phyloP scores from a whole-genome alignment of 1,140 invertebrate species.

The Zaprionus capensis region DNA sequence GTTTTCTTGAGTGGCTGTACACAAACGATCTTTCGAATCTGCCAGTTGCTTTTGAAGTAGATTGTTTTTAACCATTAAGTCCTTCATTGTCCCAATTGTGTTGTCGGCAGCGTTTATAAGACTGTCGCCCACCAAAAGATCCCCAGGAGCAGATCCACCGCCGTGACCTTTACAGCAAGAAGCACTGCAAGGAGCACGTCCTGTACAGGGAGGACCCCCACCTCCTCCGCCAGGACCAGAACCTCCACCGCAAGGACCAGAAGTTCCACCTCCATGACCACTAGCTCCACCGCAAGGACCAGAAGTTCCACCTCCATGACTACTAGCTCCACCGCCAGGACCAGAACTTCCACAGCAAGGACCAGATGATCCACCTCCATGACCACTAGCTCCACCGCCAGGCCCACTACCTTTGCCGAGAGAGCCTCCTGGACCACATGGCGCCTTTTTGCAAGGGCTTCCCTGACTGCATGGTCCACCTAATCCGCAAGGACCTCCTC shows the following conservation, averaged over 20 bases:
- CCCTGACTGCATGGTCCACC: constrained; percentile 8
- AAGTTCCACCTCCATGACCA: not conserved
- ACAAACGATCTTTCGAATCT: constrained; percentile 46
- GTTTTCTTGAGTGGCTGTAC: constrained; percentile 46
- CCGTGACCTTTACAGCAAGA: not conserved
- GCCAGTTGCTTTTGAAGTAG: constrained; percentile 52
- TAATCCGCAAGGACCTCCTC: not conserved
- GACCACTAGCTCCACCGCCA: constrained; percentile 2
- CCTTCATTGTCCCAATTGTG: constrained; percentile 55
- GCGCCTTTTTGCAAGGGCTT: not conserved
- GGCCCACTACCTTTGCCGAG: not conserved
- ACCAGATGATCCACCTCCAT: not conserved
- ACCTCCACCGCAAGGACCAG: not conserved
- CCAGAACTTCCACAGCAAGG: not conserved
- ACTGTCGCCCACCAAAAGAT: constrained; percentile 61
- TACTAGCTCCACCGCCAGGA: constrained; percentile 6
- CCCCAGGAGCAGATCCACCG: constrained; percentile 8
- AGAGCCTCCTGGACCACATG: not conserved
- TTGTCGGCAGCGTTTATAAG: constrained; percentile 61
- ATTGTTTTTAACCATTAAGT: constrained; percentile 59
- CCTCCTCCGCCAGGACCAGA: constrained; percentile 1
- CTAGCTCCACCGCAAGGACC: not conserved
- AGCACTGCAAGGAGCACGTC: too few relatives aligned
- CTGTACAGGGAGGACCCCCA: not conserved
- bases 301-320: not conserved